phyloP scores from a whole-genome alignment of 1,140 invertebrate genomes.

The Notospermus geniculatus region DNA sequence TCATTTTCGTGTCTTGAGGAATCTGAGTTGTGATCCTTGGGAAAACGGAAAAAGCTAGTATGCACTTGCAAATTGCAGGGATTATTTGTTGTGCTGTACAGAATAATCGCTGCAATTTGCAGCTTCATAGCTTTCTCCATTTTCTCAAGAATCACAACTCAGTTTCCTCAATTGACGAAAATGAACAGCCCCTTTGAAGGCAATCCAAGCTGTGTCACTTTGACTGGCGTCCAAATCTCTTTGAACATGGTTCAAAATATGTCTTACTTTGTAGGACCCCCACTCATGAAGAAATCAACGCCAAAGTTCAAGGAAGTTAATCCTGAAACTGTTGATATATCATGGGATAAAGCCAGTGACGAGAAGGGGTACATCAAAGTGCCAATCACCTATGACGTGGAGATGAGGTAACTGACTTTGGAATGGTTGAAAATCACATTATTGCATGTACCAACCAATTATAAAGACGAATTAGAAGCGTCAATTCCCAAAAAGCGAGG shows the following conservation, averaged over 20 bases:
- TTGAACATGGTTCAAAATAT: background rate
- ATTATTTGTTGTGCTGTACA: too few relatives aligned
- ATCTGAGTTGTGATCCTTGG: too few relatives aligned
- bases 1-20: too few relatives aligned
- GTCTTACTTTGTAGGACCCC: conserved; percentile 28
- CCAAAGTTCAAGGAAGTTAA: conserved; percentile 3
- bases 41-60: too few relatives aligned
- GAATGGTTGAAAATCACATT: background rate
- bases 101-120: too few relatives aligned
- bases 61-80: too few relatives aligned
- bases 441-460: background rate
- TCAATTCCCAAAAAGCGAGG: background rate
- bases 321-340: background rate
- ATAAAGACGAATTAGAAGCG: background rate
- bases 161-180: too few relatives aligned
- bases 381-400: conserved; percentile 3
- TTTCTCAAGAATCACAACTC: too few relatives aligned
- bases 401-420: conserved; percentile 2
- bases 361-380: background rate
- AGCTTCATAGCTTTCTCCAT: too few relatives aligned
- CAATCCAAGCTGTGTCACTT: too few relatives aligned
- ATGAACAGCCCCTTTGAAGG: too few relatives aligned
- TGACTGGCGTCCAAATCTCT: too few relatives aligned
- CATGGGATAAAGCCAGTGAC: background rate
- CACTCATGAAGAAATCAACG: background rate